Evolutionary conservation across 1,140 invertebrate species (phyloP).

Genomic region (Daktulosphaira vitifoliae): DNA sequence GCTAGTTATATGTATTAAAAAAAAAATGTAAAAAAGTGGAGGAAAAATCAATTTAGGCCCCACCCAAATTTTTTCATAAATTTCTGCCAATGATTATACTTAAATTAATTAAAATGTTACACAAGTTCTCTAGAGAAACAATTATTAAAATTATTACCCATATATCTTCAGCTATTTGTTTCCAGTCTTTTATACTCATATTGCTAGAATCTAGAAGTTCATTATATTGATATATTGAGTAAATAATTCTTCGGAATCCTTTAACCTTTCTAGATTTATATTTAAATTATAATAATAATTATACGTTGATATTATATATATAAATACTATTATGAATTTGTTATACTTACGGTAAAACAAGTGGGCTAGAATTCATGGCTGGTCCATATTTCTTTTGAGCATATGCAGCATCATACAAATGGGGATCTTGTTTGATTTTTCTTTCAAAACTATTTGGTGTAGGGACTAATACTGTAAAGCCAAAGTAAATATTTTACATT

Average conservation of each 20-base stretch:
- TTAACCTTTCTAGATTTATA: slow-evolving; percentile 36
- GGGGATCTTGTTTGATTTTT: slow-evolving; percentile 55
- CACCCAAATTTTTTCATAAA: not conserved
- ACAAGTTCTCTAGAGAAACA: not conserved
- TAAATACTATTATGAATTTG: too few species aligned
- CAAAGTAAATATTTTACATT: slow-evolving; percentile 35
- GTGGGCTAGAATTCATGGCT: slow-evolving; percentile 46
- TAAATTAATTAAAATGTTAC: not conserved
- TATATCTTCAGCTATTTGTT: slow-evolving; percentile 78
- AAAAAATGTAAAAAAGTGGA: not conserved
- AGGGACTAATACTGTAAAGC: slow-evolving; percentile 52
- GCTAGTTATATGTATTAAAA: not conserved
- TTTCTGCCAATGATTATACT: not conserved
- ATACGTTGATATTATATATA: too few species aligned
- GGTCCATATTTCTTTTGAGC: slow-evolving; percentile 48
- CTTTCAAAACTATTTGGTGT: slow-evolving; percentile 53
- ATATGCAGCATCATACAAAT: slow-evolving; percentile 64
- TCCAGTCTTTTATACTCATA: slow-evolving; percentile 87
- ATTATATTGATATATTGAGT: slow-evolving; percentile 77
- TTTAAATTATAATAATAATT: too few species aligned
- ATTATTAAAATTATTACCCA: slow-evolving; percentile 52
- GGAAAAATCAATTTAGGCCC: not conserved
- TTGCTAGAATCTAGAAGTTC: slow-evolving; percentile 86
- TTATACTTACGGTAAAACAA: slow-evolving; percentile 57
- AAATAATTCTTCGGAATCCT: slow-evolving; percentile 51